These are phyloP conservation scores for Netta rufina DNA, from an alignment of 2,797 vertebrate genomes.

Conservation along the genomic window DNA sequence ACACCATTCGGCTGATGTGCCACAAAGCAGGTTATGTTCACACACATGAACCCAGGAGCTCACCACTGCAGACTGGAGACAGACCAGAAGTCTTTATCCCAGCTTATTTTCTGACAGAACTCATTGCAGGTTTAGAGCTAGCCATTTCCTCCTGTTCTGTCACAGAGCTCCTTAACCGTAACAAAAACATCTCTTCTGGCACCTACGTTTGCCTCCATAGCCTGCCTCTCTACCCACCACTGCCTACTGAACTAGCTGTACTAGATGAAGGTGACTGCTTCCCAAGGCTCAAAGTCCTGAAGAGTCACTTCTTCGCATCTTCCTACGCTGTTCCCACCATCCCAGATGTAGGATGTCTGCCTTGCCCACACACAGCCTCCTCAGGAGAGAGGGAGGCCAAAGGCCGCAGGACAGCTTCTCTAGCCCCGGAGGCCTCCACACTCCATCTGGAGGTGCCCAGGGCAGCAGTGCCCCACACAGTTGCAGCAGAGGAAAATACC, in stretches of 20 bases:
- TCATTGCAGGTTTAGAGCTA: background rate
- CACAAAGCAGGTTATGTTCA: background rate
- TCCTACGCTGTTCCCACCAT: accelerated
- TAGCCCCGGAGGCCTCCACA: background rate
- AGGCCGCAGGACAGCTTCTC: too few relatives aligned
- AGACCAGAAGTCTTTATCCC: background rate
- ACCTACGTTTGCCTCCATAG: background rate
- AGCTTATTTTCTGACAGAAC: background rate
- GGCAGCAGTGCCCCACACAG: background rate
- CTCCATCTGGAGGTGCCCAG: background rate
- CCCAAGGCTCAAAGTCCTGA: background rate
- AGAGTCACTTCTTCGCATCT: background rate
- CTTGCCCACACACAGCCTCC: background rate
- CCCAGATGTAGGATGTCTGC: background rate
- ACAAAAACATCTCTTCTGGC: background rate
- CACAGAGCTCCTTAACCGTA: background rate
- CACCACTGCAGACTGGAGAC: background rate
- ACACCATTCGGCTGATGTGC: accelerated
- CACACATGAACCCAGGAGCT: background rate
- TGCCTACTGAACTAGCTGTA: background rate
- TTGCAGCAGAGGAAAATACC: background rate
- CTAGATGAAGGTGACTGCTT: background rate
- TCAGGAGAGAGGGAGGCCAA: background rate
- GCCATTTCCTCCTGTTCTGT: background rate
- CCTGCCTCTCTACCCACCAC: background rate